Base-by-base conservation (phyloP, 2,113 vertebrate genomes). In the Micromys minutus region DNA sequence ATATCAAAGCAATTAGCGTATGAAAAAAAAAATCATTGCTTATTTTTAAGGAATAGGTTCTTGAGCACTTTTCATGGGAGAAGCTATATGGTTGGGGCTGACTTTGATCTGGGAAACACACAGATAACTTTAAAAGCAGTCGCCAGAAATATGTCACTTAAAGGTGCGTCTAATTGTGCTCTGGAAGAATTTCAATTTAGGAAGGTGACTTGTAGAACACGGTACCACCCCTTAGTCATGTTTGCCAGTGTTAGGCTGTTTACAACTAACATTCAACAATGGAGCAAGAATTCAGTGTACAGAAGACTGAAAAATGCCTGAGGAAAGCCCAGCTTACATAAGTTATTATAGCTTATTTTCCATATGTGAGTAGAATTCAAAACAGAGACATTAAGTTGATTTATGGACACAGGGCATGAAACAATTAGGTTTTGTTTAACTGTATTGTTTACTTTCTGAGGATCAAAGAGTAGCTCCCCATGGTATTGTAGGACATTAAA, bases 301-400 rank as follows among this genome's bases (percentile, higher is more conserved):
- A 69, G 34, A 90, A 71, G 65, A 42, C 13, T 65, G 67, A 93
- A 84, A 69, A 52, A 80, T 17, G 15, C 17, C 47, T 75, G 5
- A 63, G 96, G 93, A 95, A 95, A 79, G 79, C 88, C 80, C 85
- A 45, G 50, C 93, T 96, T 86, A 39, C 88, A 36, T 69, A 85
- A 89, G 9, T 52, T 84, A 50, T 39, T 85, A 15, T 95, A 11
- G 50, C 88, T 95, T 89, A 76, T 94, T 59, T 59, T 69, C 7
- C 22, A 16, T 74, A 55, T 50, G 61, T n/a, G 77, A 93, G 93
- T 90, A 77, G 87, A 93, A 10, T 36, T 57, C 6, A n/a, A n/a
- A 72, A 12, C 76, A 87, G 42, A 71, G 75, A 0, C 63, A 36
- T 47, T 61, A 91, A 13, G 29, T 26, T 87, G 84, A 45, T 5